Evolutionary conservation across 2,113 vertebrate species (phyloP), one percentile per base, ranked within the genome.

Genomic region (Diadophis punctatus): DNA sequence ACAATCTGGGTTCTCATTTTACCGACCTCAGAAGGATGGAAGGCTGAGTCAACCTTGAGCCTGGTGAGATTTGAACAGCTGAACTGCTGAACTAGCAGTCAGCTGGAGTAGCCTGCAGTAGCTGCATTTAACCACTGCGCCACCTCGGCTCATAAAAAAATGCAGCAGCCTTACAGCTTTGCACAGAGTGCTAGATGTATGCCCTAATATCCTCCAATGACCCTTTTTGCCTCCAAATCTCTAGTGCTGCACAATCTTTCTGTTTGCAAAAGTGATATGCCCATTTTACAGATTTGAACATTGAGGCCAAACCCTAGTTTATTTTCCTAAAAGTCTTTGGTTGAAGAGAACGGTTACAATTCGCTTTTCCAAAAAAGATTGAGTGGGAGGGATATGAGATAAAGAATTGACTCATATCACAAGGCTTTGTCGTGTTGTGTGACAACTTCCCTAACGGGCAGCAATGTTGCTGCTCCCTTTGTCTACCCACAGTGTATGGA

Each of bases 401-500:
- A 80, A 80, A 80, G 68, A 39, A 39, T 8, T 80, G 34, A 34
- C 16, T 39, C n/a, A 0, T 80, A 20, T 20, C 18, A 39, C 34
- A 80, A 80, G 8, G 34, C n/a, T 6, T 39, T 39, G 34, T 74
- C n/a, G 3, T 80, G 68, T 20, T 20, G 68, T 39, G 18, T 22
- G 16, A 80, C 68, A 22, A 8, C 74, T 80, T 80, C 18, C 8
- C 34, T 80, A 3, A 80, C 2, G 0, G 84, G 6, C 63, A 46
- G 60, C 20, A 90, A 55, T 58, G 93, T 0, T 22, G 93, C 74
- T 86, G 89, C 22, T 56, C 55, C 8, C 2, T 90, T 74, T 60
- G 25, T 95, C 63, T 95, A 56, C 93, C 51, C 87, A 91, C 95
- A 99, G 99, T 46, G 93, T 99, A 0, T 99, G 99, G 99, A 98